These are phyloP conservation scores for Phrynosoma blainvillii DNA, from an alignment of 2,113 vertebrate species.

Conservation along the genomic window DNA sequence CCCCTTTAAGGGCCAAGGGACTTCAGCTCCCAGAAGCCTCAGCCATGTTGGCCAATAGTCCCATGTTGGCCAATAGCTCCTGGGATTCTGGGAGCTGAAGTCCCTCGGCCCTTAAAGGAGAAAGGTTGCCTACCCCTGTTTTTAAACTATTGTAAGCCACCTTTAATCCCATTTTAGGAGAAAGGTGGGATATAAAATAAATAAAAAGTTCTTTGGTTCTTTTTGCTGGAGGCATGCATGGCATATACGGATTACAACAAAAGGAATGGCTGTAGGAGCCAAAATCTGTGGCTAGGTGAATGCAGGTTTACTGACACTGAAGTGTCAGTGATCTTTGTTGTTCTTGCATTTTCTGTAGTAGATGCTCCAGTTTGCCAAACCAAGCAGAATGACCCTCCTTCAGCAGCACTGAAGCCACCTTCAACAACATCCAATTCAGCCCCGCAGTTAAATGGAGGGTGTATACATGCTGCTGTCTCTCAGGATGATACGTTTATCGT, in stretches of 20 bases:
- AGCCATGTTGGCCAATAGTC: too few species aligned
- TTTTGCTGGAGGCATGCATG: too few species aligned
- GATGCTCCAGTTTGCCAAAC: fast-evolving
- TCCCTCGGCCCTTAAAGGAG: too few species aligned
- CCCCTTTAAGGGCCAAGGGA: too few species aligned
- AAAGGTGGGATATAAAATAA: too few species aligned
- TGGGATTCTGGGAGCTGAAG: too few species aligned
- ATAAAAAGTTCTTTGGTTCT: too few species aligned
- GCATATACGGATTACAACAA: background rate
- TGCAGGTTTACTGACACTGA: background rate
- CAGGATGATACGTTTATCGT: conserved; percentile 39
- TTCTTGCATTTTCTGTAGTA: background rate
- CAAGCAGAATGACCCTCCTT: conserved; percentile 5
- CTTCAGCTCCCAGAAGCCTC: too few species aligned
- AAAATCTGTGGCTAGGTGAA: background rate
- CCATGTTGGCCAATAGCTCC: too few species aligned
- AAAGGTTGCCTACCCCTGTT: too few species aligned
- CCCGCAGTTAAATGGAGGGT: background rate
- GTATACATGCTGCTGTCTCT: fast-evolving
- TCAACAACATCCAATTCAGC: fast-evolving
- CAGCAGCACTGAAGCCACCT: fast-evolving
- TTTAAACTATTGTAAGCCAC: too few species aligned
- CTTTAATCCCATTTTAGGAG: too few species aligned
- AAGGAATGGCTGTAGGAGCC: background rate
- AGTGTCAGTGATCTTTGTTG: background rate